A percentile compares a stretch with the other conserved stretches of the same genome.
These are phyloP conservation scores for Aphidius colemani DNA, from an alignment of 2,888 invertebrate species.

Conservation along the genomic window DNA sequence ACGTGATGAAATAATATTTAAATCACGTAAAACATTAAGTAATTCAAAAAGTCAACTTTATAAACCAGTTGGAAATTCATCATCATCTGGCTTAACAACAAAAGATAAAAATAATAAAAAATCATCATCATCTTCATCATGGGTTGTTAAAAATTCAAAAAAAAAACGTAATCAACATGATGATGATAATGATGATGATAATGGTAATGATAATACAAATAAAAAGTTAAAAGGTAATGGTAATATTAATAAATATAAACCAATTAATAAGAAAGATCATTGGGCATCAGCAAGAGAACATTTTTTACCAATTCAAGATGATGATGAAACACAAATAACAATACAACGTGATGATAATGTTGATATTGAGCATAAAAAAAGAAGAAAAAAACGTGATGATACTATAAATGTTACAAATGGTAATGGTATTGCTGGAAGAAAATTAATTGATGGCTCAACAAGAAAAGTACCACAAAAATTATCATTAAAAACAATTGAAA, in stretches of 20 bases:
- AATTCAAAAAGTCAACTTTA: constrained; percentile 52
- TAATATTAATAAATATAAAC: constrained; percentile 47
- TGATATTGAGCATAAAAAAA: constrained; percentile 45
- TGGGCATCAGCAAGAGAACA: constrained; percentile 57
- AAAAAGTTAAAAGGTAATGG: constrained; percentile 45
- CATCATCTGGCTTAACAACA: constrained; percentile 49
- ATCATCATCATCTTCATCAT: constrained; percentile 47
- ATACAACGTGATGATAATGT: constrained; percentile 38
- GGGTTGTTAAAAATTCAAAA: constrained; percentile 51
- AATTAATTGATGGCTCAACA: constrained; percentile 1
- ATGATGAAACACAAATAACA: constrained; percentile 41
- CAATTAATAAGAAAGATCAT: constrained; percentile 52
- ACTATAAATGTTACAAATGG: constrained; percentile 31
- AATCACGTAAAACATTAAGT: constrained; percentile 45
- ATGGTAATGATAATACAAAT: constrained; percentile 44
- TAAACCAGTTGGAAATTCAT: constrained; percentile 57
- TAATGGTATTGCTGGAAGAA: constrained; percentile 28
- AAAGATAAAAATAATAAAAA: constrained; percentile 46
- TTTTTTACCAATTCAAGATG: constrained; percentile 46
- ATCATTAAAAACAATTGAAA: constrained; percentile 49
- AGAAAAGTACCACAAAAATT: constrained; percentile 51
- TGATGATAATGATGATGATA: constrained; percentile 42
- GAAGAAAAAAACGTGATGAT: constrained; percentile 44
- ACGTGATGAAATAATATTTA: constrained; percentile 45
- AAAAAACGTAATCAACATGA: constrained; percentile 48